Evolutionary conservation across 2,797 vertebrate species (phyloP), one percentile per base, ranked within the genome.

Genomic region (Limnodromus scolopaceus): DNA sequence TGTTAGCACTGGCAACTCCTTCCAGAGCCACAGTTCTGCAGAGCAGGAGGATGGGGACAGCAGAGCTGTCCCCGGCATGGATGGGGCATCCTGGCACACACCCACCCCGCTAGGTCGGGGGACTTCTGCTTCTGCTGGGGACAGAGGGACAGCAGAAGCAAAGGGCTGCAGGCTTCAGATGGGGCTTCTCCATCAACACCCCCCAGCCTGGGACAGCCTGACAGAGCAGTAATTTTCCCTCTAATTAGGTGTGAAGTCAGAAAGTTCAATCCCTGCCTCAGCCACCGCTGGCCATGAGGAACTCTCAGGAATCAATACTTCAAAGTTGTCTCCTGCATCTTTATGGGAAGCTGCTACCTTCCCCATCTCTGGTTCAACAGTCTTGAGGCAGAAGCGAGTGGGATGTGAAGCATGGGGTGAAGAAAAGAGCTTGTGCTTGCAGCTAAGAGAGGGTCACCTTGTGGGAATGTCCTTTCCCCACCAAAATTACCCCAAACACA

Each of bases 301-400:
- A 27, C 85, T 61, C 91, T 85, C 84, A 85, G 65, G 77, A 93
- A 96, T 60, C 86, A 63, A 41, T 5, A 32, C 17, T 38, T 83
- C 69, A 34, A 13, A 66, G 63, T 32, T 70, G 48, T 34, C 64
- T 38, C 0, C 2, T 13, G 41, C 11, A 3, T 60, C 22, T 66
- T 43, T 27, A 2, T 6, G 51, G 57, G 82, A 53, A 84, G 90
- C 32, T 70, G 60, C 55, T 18, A 10, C 46, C 3, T 23, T 48
- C 25, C 55, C 60, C 38, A 23, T 7, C 46, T 39, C 13, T 49
- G 41, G 10, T 20, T 86, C 55, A 17, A 0, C 10, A 60, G 39
- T 48, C 16, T 45, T 8, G 27, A 16, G 70, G 58, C 34, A 25
- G 32, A 32, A 13, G 28, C 0, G 8, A 55, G 66, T 0, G 1